Conservation (phyloP, 2,113 vertebrate genomes). For the Orycteropus afer region DNA sequence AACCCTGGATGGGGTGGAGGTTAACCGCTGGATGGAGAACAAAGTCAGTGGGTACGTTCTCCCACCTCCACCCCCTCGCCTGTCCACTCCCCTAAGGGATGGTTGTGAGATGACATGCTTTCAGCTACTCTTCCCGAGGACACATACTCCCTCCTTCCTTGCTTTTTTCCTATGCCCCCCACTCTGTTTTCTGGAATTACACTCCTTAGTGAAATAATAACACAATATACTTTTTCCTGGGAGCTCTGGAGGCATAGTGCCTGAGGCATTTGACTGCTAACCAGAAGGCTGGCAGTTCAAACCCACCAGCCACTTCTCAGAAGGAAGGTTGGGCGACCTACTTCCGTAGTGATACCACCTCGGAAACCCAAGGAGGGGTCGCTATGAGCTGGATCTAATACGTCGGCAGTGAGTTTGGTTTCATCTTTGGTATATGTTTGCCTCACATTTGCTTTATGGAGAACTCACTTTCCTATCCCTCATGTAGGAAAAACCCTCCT, state of each 20-base stretch:
- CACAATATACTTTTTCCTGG: neutral
- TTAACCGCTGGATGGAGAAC: neutral
- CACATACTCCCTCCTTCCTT: neutral
- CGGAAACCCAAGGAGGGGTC: too few relatives aligned
- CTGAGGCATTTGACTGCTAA: too few relatives aligned
- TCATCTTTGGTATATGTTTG: too few relatives aligned
- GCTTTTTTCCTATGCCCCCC: neutral
- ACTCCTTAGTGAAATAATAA: neutral
- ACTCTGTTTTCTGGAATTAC: neutral
- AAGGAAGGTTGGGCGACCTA: too few relatives aligned
- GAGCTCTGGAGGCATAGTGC: too few relatives aligned
- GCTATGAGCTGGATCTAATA: too few relatives aligned
- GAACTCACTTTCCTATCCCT: neutral
- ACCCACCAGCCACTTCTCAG: too few relatives aligned
- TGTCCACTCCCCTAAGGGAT: neutral
- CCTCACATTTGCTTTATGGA: constrained; percentile 8
- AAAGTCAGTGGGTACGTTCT: neutral
- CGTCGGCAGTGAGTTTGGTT: too few relatives aligned
- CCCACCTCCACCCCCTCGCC: neutral
- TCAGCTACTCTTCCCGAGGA: neutral
- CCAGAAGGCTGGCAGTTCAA: too few relatives aligned
- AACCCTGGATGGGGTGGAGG: neutral
- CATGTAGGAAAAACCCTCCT: neutral
- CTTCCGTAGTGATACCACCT: too few relatives aligned
- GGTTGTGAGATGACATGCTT: neutral